Evolutionary conservation across 1,140 invertebrate genomes (phyloP).

Genomic region (Zaprionus nigranus): DNA sequence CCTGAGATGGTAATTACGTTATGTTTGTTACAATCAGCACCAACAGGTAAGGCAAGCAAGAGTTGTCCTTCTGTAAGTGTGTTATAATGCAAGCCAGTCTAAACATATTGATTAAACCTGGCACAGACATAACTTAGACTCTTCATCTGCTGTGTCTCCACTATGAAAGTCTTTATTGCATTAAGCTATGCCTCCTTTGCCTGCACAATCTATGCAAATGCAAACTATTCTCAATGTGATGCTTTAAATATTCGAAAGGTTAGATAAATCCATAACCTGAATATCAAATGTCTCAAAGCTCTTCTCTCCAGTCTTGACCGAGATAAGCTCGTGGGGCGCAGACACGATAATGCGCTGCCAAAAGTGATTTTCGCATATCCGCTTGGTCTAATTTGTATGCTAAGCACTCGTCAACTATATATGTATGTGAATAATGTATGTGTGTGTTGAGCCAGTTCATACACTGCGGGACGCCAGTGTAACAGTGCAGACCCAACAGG

Average conservation of each 20-base stretch:
- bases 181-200: not conserved
- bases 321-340: slow-evolving; percentile 32
- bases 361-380: slow-evolving; percentile 81
- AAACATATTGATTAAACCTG: too few relatives aligned
- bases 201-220: not conserved
- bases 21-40: too few relatives aligned
- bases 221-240: not conserved
- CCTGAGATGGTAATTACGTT: not conserved
- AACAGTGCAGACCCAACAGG: slow-evolving; percentile 58
- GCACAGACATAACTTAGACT: too few relatives aligned
- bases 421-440: slow-evolving; percentile 27
- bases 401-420: slow-evolving; percentile 59
- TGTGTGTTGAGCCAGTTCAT: slow-evolving; percentile 6
- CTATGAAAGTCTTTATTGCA: too few relatives aligned
- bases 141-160: too few relatives aligned
- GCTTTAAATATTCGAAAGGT: not conserved
- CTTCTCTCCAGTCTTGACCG: not conserved
- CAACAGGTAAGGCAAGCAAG: too few relatives aligned
- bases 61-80: too few relatives aligned
- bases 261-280: not conserved
- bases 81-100: too few relatives aligned
- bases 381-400: slow-evolving; percentile 77
- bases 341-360: slow-evolving; percentile 72
- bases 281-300: not conserved
- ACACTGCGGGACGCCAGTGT: slow-evolving; percentile 25